Conservation (phyloP, 1,140 invertebrate species). For the Euura saliciscinereae region DNA sequence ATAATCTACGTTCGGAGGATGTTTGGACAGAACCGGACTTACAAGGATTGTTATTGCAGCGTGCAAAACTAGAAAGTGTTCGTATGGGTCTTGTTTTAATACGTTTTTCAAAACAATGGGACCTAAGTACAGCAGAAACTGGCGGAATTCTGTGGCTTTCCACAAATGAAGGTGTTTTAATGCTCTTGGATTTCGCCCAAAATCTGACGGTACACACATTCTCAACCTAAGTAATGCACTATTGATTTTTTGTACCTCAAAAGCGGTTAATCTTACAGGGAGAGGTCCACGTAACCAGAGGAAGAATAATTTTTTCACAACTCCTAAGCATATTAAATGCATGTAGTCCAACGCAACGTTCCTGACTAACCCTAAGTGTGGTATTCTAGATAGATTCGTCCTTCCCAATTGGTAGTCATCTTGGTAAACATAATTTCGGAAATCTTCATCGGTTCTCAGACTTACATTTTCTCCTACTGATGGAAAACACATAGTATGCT, state of each 20-base stretch:
- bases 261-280: background rate
- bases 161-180: constrained; percentile 47
- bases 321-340: constrained; percentile 20
- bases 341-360: constrained; percentile 38
- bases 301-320: constrained; percentile 33
- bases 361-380: too few relatives aligned
- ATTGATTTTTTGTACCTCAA: background rate
- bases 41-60: too few relatives aligned
- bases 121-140: constrained; percentile 39
- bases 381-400: background rate
- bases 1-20: background rate
- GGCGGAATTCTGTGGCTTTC: constrained; percentile 59
- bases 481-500: constrained; percentile 28
- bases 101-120: constrained; percentile 42
- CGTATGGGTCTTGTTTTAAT: constrained; percentile 39
- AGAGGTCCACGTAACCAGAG: constrained; percentile 33
- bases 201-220: constrained; percentile 45
- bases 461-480: constrained; percentile 22
- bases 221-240: background rate
- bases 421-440: background rate
- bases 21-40: too few relatives aligned
- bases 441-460: background rate
- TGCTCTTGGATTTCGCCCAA: constrained; percentile 47
- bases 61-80: constrained; percentile 38
- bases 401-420: background rate